Evolutionary conservation across 2,888 invertebrate species (phyloP).

Genomic region (Reticulitermes lucifugus): DNA sequence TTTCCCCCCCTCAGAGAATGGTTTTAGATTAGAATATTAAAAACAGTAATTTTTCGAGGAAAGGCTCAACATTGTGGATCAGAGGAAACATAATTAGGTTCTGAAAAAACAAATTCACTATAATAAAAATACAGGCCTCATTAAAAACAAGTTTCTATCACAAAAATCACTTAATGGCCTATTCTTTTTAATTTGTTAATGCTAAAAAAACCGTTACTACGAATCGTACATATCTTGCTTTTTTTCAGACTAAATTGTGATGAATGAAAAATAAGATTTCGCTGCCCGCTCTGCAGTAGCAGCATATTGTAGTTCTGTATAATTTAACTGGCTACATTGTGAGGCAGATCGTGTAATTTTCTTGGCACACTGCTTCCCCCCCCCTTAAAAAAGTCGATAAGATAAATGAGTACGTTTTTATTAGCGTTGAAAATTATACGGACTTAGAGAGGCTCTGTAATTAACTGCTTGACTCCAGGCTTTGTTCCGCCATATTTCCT

Average conservation of each 20-base stretch:
- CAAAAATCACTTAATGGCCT: neutral
- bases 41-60: too few species aligned
- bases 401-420: slow-evolving; percentile 3
- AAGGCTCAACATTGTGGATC: too few species aligned
- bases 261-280: neutral
- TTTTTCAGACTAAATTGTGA: neutral
- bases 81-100: too few species aligned
- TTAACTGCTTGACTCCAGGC: neutral
- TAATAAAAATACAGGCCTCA: too few species aligned
- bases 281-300: neutral
- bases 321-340: slow-evolving; percentile 5
- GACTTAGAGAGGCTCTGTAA: neutral
- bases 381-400: neutral
- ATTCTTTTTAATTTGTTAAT: neutral
- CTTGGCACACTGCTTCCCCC: neutral
- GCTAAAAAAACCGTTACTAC: neutral
- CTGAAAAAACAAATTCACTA: too few species aligned
- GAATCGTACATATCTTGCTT: neutral
- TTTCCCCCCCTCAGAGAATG: too few species aligned
- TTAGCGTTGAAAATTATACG: slow-evolving; percentile 9
- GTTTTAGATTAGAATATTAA: too few species aligned
- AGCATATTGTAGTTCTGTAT: neutral
- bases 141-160: too few species aligned
- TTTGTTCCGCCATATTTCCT: neutral
- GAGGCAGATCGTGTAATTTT: neutral